A percentile compares a stretch with the other conserved stretches of the same genome.
These are phyloP conservation scores for Hylomyscus alleni DNA, from an alignment of 2,797 vertebrate species.

Conservation along the genomic window DNA sequence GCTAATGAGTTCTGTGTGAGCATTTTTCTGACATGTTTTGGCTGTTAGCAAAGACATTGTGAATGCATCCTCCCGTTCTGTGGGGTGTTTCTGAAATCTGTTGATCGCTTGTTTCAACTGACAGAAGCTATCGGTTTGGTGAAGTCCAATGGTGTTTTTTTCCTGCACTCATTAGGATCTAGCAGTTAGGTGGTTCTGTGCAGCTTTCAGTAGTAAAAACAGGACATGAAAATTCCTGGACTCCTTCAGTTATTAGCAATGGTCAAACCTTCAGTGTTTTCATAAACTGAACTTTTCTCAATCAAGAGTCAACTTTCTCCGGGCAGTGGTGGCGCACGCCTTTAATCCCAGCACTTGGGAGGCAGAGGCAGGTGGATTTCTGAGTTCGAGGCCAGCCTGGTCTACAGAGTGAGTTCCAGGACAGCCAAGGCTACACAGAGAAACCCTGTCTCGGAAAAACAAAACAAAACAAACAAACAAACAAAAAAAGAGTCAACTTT, in stretches of 20 bases:
- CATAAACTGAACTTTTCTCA: constrained; percentile 23
- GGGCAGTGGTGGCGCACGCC: too few species aligned
- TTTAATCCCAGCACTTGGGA: too few species aligned
- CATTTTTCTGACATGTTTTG: not conserved
- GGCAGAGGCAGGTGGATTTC: too few species aligned
- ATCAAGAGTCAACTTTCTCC: not conserved
- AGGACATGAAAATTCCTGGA: not conserved
- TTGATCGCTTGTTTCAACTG: not conserved
- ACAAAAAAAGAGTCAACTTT: not conserved
- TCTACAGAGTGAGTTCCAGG: too few species aligned
- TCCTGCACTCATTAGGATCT: not conserved
- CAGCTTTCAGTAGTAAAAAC: constrained; percentile 34
- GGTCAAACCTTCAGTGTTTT: not conserved
- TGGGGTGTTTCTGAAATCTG: not conserved
- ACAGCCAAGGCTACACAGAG: too few species aligned
- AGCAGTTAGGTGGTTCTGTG: not conserved
- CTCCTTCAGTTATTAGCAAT: not conserved
- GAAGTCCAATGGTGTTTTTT: not conserved
- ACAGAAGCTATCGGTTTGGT: not conserved
- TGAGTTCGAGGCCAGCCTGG: too few species aligned
- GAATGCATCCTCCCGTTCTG: not conserved
- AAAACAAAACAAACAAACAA: too few species aligned
- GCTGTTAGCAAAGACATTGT: not conserved
- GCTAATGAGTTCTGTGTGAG: not conserved
- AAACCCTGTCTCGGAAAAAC: too few species aligned